Evolutionary conservation across 2,113 vertebrate genomes (phyloP).

Genomic region (Sylvilagus bachmani): DNA sequence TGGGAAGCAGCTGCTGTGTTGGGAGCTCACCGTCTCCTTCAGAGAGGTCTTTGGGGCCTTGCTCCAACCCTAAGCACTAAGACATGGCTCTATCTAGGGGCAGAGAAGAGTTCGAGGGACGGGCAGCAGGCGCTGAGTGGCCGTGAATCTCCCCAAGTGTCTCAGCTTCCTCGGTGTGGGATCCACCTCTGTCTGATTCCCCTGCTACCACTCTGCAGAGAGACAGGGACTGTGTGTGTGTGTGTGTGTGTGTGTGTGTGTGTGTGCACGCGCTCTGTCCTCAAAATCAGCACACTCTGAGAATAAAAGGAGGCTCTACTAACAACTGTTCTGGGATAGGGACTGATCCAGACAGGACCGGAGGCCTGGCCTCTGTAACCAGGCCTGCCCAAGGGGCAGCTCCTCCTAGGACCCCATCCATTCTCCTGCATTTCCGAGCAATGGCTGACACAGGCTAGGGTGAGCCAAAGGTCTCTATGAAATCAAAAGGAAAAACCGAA

Average conservation of each 20-base stretch:
- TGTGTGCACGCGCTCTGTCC: neutral
- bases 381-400: neutral
- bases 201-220: neutral
- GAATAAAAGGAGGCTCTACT: neutral
- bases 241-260: too few relatives aligned
- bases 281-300: neutral
- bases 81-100: neutral
- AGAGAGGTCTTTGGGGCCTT: neutral
- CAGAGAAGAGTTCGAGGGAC: neutral
- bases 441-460: neutral
- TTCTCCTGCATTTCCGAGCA: neutral
- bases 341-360: neutral
- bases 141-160: neutral
- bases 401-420: neutral
- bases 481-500: neutral
- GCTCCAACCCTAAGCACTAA: neutral
- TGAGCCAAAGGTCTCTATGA: neutral
- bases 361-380: neutral
- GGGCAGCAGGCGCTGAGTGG: neutral
- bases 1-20: neutral
- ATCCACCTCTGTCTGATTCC: neutral
- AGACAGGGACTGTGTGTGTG: neutral
- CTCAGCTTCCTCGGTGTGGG: rapidly evolving
- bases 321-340: too few relatives aligned
- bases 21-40: too few relatives aligned